Conservation (phyloP, 2,797 vertebrate species). For the Diceros bicornis region DNA sequence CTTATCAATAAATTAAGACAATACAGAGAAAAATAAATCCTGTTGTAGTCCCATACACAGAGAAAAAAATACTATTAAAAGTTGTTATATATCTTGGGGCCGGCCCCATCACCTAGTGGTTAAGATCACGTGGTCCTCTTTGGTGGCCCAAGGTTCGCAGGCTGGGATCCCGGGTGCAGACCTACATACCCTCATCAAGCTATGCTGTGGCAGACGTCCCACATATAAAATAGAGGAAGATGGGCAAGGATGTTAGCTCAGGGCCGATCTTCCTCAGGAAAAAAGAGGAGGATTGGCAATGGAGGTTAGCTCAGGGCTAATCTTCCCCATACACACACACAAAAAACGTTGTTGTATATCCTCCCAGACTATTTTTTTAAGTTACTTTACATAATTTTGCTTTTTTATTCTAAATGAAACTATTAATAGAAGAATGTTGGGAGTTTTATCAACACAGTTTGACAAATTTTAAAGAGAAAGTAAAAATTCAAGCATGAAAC, state of each 20-base stretch:
- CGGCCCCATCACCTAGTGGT: too few species aligned
- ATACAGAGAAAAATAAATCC: not conserved
- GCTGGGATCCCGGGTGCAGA: too few species aligned
- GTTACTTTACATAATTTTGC: constrained; percentile 31
- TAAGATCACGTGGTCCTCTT: too few species aligned
- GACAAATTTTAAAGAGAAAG: constrained; percentile 32
- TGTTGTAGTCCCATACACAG: not conserved
- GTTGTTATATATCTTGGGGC: not conserved
- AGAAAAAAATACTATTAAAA: not conserved
- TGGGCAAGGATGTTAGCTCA: too few species aligned
- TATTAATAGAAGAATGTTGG: constrained; percentile 16
- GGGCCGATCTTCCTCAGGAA: too few species aligned
- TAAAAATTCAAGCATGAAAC: constrained; percentile 48
- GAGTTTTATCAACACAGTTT: not conserved
- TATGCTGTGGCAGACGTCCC: too few species aligned
- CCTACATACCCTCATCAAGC: too few species aligned
- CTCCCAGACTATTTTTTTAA: not conserved
- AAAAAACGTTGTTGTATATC: not conserved
- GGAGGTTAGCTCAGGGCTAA: too few species aligned
- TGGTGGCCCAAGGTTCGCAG: too few species aligned
- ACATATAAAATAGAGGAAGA: too few species aligned
- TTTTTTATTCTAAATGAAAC: constrained; percentile 48
- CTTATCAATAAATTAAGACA: constrained; percentile 24
- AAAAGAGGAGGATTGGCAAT: too few species aligned
- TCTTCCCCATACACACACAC: too few species aligned